Conservation (phyloP, 30 jellyfish, hydroid and myxozoan genomes). For the Cassiopea xamachana region DNA sequence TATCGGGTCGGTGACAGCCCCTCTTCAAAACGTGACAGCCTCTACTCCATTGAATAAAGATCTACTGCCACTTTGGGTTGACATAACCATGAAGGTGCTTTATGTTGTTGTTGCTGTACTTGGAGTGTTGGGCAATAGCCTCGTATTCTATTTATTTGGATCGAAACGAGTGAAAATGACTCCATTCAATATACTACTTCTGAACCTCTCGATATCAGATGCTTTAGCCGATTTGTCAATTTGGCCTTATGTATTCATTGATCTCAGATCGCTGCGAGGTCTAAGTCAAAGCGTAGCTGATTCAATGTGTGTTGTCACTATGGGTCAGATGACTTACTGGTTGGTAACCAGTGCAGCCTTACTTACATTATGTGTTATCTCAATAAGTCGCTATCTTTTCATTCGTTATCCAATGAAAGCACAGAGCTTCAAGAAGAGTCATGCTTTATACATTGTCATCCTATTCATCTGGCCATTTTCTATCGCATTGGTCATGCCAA, state of each 20-base stretch:
- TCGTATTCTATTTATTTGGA: conserved; percentile 19
- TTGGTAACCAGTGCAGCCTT: conserved; percentile 53
- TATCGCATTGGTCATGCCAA: conserved; percentile 19
- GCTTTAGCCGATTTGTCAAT: conserved; percentile 38
- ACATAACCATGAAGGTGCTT: neutral
- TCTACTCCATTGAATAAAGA: too few species aligned
- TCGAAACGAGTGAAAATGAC: conserved; percentile 49
- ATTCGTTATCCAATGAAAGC: conserved; percentile 60
- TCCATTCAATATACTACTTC: conserved; percentile 38
- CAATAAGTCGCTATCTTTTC: conserved; percentile 59
- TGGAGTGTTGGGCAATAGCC: conserved; percentile 50
- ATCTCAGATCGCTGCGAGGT: conserved; percentile 41
- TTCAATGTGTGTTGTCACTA: conserved; percentile 37
- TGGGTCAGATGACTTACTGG: conserved; percentile 45
- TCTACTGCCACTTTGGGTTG: conserved; percentile 30
- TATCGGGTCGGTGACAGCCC: too few species aligned
- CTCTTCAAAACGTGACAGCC: too few species aligned
- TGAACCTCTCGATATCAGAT: conserved; percentile 57
- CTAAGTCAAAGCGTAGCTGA: neutral
- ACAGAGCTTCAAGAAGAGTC: conserved; percentile 43
- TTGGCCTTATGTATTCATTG: conserved; percentile 59
- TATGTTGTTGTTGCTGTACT: conserved; percentile 15
- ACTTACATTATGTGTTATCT: conserved; percentile 37
- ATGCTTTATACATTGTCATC: neutral
- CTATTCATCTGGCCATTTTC: conserved; percentile 35